Evolutionary conservation across 2,113 vertebrate genomes (phyloP).

Genomic region (Ctenomys sociabilis): DNA sequence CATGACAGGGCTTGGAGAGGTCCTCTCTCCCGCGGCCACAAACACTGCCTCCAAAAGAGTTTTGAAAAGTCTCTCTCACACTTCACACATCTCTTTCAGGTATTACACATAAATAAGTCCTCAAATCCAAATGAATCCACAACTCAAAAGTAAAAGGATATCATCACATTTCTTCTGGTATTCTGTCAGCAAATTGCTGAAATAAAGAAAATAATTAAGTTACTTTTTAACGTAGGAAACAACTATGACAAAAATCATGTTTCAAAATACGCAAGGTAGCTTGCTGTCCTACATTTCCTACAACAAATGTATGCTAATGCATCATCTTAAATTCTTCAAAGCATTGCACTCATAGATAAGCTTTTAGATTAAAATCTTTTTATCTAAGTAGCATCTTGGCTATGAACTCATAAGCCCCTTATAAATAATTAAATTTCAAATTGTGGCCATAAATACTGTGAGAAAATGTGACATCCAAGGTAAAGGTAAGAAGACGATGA

Average conservation of each 20-base stretch:
- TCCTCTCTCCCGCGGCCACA: background rate
- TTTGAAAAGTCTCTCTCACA: background rate
- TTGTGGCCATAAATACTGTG: background rate
- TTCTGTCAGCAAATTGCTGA: constrained; percentile 89
- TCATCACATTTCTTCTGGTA: constrained; percentile 94
- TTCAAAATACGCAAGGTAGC: background rate
- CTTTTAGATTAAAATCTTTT: background rate
- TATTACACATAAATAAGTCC: background rate
- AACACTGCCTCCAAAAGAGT: background rate
- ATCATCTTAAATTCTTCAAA: background rate
- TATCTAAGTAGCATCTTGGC: background rate
- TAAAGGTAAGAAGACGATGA: background rate
- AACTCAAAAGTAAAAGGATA: constrained; percentile 89
- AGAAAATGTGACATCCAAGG: background rate
- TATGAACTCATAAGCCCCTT: background rate
- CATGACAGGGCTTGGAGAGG: background rate
- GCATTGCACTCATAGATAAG: background rate
- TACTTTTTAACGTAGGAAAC: background rate
- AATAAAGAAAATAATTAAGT: constrained; percentile 70
- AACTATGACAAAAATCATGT: background rate
- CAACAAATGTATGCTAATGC: background rate
- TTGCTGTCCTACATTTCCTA: background rate
- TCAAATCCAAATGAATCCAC: background rate
- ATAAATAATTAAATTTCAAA: background rate
- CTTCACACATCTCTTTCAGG: background rate